A percentile compares a stretch with the other conserved stretches of the same genome.
These are phyloP conservation scores for Temnothorax rugatulus DNA, from an alignment of 2,888 invertebrate species.

Conservation along the genomic window DNA sequence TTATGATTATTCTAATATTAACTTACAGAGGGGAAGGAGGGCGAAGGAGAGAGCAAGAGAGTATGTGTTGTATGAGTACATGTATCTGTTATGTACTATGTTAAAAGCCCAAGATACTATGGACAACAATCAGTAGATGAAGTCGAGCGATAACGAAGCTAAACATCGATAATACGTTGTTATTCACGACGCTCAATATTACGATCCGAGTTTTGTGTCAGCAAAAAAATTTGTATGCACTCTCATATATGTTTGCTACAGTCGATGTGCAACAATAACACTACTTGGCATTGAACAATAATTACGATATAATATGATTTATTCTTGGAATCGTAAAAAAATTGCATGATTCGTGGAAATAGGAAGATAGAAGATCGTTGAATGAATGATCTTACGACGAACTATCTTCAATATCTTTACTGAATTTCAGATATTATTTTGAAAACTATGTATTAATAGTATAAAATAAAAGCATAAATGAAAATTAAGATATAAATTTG, in stretches of 20 bases:
- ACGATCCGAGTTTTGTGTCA: neutral
- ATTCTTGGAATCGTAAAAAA: neutral
- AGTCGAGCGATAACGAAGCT: neutral
- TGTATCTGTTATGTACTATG: neutral
- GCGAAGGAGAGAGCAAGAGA: neutral
- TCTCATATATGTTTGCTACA: conserved; percentile 5
- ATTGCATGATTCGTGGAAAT: neutral
- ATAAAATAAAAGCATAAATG: neutral
- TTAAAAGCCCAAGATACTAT: conserved; percentile 7
- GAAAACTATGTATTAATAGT: neutral
- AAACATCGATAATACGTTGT: conserved; percentile 9
- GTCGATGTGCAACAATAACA: neutral
- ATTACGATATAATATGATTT: neutral
- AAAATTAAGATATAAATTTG: conserved; percentile 55
- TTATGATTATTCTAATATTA: conserved; percentile 15
- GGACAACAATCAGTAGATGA: neutral
- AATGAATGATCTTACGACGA: neutral
- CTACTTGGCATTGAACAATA: neutral
- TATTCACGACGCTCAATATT: neutral
- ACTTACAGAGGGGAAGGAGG: neutral
- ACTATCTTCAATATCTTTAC: neutral
- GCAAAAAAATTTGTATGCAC: neutral
- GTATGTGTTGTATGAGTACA: neutral
- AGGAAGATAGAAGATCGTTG: neutral
- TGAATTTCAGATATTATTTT: neutral